Base-by-base conservation (phyloP, 2,797 vertebrate genomes). In the Notolepis coatsorum region DNA sequence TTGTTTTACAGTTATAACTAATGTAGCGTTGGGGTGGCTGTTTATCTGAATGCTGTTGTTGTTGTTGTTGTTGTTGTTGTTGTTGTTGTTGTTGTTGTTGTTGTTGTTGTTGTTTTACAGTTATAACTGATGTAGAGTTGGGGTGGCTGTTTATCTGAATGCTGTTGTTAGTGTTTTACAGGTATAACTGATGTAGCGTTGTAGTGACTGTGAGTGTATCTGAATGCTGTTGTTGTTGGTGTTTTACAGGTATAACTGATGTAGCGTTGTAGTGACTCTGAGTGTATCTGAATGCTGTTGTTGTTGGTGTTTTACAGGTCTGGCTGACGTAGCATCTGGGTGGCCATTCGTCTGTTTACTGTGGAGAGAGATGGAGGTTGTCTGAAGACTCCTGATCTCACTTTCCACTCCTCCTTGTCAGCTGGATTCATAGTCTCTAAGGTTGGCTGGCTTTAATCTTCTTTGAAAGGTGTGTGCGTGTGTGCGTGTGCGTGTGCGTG, bases 331-430 rank as follows among this genome's bases (percentile, higher is more conserved):
- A 43, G 47, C 25, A 27, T 52, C 3, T 57, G 37, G 46, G 37
- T 52, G 50, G 73, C 72, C 73, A 68, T 67, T 58, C 70, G 72
- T 76, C 69, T 72, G 55, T 65, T 69, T 73, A 48, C 28, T 42
- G 50, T 47, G 3, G 30, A 68, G 73, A 68, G 73, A 68, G 27
- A 77, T 55, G 48, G 1, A 33, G 41, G 27, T 49, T 51, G 35
- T 5, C 42, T 68, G 30, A 48, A 60, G 50, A 67, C 41, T 21
- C 39, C 42, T 54, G 7, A 10, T 42, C n/a, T 60, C 30, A 62
- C 18, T 30, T 6, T 60, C n/a, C 12, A n/a, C 30, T 61, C 46
- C 59, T 37, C 62, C 61, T 48, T 55, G 37, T 47, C 54, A 8
- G n/a, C n/a, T n/a, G 50, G 62, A 70, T 77, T 61, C 53, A 61